These are phyloP conservation scores for Deroptyus accipitrinus DNA, from an alignment of 2,113 vertebrate species.

Conservation along the genomic window DNA sequence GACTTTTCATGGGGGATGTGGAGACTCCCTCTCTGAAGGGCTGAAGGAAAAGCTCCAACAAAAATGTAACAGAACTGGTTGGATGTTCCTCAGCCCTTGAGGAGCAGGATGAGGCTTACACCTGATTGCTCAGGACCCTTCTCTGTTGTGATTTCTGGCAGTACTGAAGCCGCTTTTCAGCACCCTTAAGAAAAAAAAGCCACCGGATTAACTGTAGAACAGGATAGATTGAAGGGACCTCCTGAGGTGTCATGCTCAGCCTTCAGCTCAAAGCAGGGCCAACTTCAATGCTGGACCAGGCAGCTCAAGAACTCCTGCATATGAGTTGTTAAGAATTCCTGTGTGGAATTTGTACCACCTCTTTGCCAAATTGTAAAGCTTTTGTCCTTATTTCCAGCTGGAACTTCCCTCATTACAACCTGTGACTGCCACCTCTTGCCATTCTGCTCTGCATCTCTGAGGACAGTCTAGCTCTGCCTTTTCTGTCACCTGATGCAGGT, in stretches of 20 bases:
- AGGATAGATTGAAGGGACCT: background rate
- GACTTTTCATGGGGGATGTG: background rate
- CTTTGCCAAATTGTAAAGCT: background rate
- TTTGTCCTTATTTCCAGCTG: background rate
- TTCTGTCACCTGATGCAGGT: background rate
- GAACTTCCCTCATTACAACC: background rate
- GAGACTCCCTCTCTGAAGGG: background rate
- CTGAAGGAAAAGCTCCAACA: background rate
- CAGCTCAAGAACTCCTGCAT: rapidly evolving
- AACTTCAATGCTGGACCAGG: background rate
- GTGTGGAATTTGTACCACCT: background rate
- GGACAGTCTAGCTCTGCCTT: background rate
- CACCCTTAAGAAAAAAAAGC: background rate
- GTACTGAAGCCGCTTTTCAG: background rate
- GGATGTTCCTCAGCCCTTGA: background rate
- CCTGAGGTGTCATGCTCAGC: background rate
- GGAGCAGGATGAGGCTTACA: background rate
- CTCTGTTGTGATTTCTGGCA: background rate
- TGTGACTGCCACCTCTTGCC: background rate
- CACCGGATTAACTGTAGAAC: background rate
- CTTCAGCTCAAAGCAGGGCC: background rate
- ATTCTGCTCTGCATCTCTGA: background rate
- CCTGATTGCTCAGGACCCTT: background rate
- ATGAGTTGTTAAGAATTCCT: background rate
- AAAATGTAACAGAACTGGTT: background rate